These are phyloP conservation scores for Sebastiscus albofasciatus DNA, from an alignment of 2,797 vertebrate species.

Conservation along the genomic window DNA sequence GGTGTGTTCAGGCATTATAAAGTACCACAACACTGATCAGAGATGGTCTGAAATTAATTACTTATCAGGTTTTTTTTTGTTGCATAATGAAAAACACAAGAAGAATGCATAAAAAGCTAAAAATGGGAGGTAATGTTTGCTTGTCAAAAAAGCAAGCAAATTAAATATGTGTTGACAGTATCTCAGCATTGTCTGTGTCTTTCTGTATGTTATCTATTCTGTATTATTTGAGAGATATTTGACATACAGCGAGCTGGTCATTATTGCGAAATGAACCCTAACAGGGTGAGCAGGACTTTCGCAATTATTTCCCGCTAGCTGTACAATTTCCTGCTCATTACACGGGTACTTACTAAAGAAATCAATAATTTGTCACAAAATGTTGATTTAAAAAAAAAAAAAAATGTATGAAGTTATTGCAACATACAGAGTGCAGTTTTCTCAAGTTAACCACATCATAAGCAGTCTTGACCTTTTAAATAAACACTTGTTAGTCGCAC, in stretches of 20 bases:
- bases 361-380: too few species aligned
- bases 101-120: too few species aligned
- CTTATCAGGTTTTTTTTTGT: not conserved
- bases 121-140: not conserved
- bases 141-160: not conserved
- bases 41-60: not conserved
- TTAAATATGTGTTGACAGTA: not conserved
- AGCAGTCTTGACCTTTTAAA: constrained; percentile 9
- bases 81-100: not conserved
- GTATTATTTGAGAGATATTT: constrained; percentile 6
- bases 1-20: too few species aligned
- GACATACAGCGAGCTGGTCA: too few species aligned
- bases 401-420: not conserved
- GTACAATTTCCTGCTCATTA: too few species aligned
- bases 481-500: not conserved
- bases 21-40: too few species aligned
- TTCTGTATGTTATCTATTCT: not conserved
- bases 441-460: constrained; percentile 13
- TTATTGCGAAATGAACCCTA: too few species aligned
- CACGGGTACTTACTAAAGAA: too few species aligned
- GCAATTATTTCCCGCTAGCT: too few species aligned
- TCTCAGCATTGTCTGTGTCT: not conserved
- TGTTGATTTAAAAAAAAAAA: too few species aligned
- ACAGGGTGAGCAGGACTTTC: too few species aligned
- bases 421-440: not conserved